phyloP scores from a whole-genome alignment of 2,888 invertebrate genomes.

The Orthosia gothica region DNA sequence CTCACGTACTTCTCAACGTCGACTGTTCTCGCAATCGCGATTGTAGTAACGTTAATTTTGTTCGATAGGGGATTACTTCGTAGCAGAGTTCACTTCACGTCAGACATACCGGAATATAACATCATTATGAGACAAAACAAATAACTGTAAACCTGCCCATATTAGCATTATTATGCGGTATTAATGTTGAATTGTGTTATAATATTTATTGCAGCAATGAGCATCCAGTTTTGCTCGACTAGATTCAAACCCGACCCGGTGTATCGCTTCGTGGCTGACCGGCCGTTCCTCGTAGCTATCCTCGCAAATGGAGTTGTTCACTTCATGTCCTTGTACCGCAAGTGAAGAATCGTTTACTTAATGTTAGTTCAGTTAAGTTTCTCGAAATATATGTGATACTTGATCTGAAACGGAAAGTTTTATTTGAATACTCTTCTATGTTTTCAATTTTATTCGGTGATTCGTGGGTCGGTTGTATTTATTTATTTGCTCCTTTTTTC shows the following conservation, averaged over 20 bases:
- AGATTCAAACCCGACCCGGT: too few relatives aligned
- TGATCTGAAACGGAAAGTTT: neutral
- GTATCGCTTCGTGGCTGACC: constrained; percentile 4
- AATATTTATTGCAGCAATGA: neutral
- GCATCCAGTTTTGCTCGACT: neutral
- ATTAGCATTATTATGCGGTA: neutral
- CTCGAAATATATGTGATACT: neutral
- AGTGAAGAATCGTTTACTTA: neutral
- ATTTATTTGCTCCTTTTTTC: neutral
- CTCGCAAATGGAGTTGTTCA: neutral
- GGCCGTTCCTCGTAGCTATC: constrained; percentile 15
- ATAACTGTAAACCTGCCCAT: neutral
- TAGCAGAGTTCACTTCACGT: neutral
- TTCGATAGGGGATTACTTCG: neutral
- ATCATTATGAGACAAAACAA: neutral
- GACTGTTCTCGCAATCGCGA: too few relatives aligned
- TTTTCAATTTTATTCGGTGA: neutral
- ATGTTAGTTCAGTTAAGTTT: neutral
- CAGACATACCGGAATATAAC: too few relatives aligned
- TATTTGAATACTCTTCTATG: neutral
- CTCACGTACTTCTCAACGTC: neutral
- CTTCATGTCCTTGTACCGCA: constrained; percentile 12
- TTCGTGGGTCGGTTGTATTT: neutral
- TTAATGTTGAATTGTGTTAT: neutral
- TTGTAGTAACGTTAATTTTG: constrained; percentile 7